Evolutionary conservation across 2,888 invertebrate genomes (phyloP), one percentile per base, ranked within the genome.

Genomic region (Digitonthophagus gazella): DNA sequence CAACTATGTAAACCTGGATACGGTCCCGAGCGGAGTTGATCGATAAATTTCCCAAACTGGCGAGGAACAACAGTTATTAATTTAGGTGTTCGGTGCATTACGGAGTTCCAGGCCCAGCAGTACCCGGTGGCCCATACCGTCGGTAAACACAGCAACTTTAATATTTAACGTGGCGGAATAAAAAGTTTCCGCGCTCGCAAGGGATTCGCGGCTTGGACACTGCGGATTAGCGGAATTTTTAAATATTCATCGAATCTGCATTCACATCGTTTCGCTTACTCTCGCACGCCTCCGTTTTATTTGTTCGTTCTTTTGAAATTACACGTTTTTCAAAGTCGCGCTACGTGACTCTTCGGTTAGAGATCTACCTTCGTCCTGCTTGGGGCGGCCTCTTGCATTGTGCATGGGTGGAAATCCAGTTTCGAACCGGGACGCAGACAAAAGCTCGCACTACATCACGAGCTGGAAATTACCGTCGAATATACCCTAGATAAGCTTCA

Each of bases 41-140:
- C 61, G 61, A 61, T 61, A 61, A 61, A 61, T 61, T 61, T 61
- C 61, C 61, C 61, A 61, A 61, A 61, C 61, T 61, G 20, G 19
- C n/a, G 61, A 14, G 18, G 19, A 61, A 61, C 61, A 61, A 61
- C 61, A 19, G 61, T 61, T 61, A 61, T 61, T 61, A 61, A 61
- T 61, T 61, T 61, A 61, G 61, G 19, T 18, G 20, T 61, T 61
- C 61, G 19, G 61, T 61, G 61, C 61, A 61, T 61, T 61, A 61
- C 28, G 28, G 28, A 44, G 28, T 44, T 44, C 6, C n/a, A n/a
- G 28, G 28, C 28, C n/a, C n/a, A n/a, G n/a, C n/a, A n/a, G n/a
- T n/a, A n/a, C n/a, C n/a, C 8, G 28, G 28, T 8, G 3, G 28
- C 28, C 1, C 28, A 44, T 44, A 1, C 28, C 28, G 6, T 3